Evolutionary conservation across 2,888 invertebrate genomes (phyloP).

Genomic region (Trilocha varians): DNA sequence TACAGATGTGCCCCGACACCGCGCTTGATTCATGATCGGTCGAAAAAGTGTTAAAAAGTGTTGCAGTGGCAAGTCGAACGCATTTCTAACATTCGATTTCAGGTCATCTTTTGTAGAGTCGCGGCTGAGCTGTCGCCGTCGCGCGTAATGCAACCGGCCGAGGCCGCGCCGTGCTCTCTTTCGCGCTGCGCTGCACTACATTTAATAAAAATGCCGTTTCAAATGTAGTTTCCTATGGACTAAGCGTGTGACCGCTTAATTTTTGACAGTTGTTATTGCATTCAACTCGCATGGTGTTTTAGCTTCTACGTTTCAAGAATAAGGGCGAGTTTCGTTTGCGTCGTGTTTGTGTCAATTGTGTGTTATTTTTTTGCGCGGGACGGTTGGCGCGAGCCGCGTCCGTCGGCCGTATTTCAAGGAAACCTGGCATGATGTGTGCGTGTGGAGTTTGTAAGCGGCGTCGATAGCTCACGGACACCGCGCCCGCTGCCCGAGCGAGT

Average conservation of each 20-base stretch:
- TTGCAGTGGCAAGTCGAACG: conserved; percentile 37
- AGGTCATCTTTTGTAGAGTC: conserved; percentile 70
- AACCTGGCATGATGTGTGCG: conserved; percentile 47
- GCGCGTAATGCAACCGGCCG: conserved; percentile 67
- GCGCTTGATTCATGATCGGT: conserved; percentile 50
- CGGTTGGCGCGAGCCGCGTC: conserved; percentile 54
- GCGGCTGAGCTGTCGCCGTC: conserved; percentile 59
- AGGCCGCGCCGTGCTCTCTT: conserved; percentile 63
- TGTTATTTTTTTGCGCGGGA: conserved; percentile 69
- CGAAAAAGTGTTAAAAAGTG: conserved; percentile 50
- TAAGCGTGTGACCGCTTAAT: conserved; percentile 68
- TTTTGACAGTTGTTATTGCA: conserved; percentile 74
- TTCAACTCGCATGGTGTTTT: conserved; percentile 42
- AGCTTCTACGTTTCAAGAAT: conserved; percentile 38
- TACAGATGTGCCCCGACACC: conserved; percentile 33
- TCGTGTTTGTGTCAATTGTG: conserved; percentile 29
- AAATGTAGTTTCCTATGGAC: conserved; percentile 62
- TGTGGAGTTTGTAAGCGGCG: conserved; percentile 27
- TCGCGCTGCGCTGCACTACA: conserved; percentile 54
- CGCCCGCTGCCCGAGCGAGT: too few relatives aligned
- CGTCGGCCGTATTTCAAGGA: conserved; percentile 59
- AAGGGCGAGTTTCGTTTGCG: conserved; percentile 55
- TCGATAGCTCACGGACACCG: conserved; percentile 25
- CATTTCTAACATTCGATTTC: conserved; percentile 64
- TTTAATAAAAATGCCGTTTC: conserved; percentile 58